phyloP scores from a whole-genome alignment of 2,113 vertebrate species.

The Cavia aperea region DNA sequence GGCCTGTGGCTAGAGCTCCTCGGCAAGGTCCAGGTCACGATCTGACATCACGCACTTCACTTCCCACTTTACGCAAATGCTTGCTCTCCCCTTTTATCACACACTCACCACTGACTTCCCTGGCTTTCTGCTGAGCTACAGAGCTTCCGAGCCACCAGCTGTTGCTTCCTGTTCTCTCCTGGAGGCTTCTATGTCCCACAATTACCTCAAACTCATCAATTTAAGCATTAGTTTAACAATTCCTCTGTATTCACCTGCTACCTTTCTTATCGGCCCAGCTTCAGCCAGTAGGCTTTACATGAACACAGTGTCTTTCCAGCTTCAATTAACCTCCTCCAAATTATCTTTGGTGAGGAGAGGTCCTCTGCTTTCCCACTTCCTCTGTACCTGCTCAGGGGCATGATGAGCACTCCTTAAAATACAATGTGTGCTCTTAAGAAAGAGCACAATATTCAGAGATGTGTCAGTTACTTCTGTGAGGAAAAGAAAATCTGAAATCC shows the following conservation, averaged over 20 bases:
- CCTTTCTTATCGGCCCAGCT: background rate
- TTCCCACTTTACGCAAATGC: background rate
- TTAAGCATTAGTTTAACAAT: background rate
- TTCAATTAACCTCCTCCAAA: background rate
- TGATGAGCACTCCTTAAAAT: background rate
- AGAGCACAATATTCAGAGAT: background rate
- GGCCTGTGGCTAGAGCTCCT: background rate
- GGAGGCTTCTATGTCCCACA: background rate
- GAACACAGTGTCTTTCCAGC: background rate
- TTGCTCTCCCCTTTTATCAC: background rate
- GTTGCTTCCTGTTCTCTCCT: background rate
- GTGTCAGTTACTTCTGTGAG: background rate
- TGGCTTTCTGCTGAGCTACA: background rate
- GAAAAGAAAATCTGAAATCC: background rate
- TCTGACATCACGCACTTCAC: background rate
- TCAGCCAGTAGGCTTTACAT: background rate
- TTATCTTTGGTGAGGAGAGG: background rate
- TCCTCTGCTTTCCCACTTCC: background rate
- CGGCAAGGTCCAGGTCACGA: too few species aligned
- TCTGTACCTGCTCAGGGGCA: background rate
- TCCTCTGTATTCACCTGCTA: background rate
- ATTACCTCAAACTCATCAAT: background rate
- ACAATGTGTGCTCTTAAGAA: background rate
- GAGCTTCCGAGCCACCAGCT: background rate
- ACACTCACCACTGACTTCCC: background rate